phyloP scores from a whole-genome alignment of 1,140 invertebrate species.

The Drosophila busckii region DNA sequence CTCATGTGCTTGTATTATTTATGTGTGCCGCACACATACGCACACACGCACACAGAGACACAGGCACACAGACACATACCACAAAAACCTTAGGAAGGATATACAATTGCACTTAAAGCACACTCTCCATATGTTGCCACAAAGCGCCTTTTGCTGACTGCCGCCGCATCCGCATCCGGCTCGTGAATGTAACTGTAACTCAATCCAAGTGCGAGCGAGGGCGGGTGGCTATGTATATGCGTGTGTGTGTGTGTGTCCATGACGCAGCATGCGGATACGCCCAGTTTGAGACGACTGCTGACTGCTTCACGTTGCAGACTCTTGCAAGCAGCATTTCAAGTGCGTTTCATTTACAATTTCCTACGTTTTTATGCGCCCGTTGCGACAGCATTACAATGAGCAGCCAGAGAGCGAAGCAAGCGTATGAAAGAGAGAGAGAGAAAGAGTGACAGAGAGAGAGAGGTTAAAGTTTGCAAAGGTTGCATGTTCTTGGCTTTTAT shows the following conservation, averaged over 20 bases:
- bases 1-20: slow-evolving; percentile 60
- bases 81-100: slow-evolving; percentile 59
- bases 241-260: background rate
- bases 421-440: background rate
- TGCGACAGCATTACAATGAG: slow-evolving; percentile 57
- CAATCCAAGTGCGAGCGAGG: slow-evolving; percentile 21
- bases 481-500: slow-evolving; percentile 51
- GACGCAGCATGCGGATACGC: slow-evolving; percentile 27
- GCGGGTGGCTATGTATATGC: background rate
- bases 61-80: slow-evolving; percentile 40
- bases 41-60: background rate
- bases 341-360: slow-evolving; percentile 75
- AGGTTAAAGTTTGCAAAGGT: slow-evolving; percentile 3
- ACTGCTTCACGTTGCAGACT: background rate
- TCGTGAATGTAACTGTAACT: slow-evolving; percentile 37
- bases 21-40: slow-evolving; percentile 43
- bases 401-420: slow-evolving; percentile 38
- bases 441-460: background rate
- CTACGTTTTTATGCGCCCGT: slow-evolving; percentile 58
- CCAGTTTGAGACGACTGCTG: slow-evolving; percentile 3
- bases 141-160: slow-evolving; percentile 51
- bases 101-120: slow-evolving; percentile 73
- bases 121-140: slow-evolving; percentile 65
- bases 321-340: slow-evolving; percentile 60
- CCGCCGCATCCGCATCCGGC: slow-evolving; percentile 31